Conservation (phyloP, 2,888 invertebrate genomes). For the Rhorus exstirpatorius region DNA sequence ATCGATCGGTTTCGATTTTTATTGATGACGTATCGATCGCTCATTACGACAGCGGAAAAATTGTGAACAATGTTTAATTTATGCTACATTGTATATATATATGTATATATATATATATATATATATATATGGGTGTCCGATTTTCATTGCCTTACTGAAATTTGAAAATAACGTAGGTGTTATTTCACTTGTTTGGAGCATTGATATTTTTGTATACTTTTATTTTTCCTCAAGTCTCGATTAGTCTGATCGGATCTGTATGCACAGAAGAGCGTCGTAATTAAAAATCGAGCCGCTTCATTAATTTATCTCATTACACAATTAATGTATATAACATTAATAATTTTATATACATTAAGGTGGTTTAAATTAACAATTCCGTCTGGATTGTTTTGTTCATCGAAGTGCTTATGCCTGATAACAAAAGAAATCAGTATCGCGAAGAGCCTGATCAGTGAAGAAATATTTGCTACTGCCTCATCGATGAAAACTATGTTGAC, state of each 20-base stretch:
- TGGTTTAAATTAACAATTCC: constrained; percentile 6
- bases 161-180: constrained; percentile 1
- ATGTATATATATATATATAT: too few relatives aligned
- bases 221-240: constrained; percentile 13
- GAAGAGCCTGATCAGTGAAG: too few relatives aligned
- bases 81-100: too few relatives aligned
- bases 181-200: not conserved
- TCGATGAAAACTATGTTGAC: too few relatives aligned
- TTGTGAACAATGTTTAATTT: too few relatives aligned
- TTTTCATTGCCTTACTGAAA: too few relatives aligned
- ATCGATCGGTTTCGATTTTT: constrained; percentile 28
- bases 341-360: not conserved
- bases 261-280: constrained; percentile 15
- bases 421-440: too few relatives aligned
- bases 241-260: constrained; percentile 16
- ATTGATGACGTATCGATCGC: constrained; percentile 31
- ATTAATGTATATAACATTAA: constrained; percentile 9
- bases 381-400: not conserved
- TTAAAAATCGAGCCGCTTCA: constrained; percentile 42
- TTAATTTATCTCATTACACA: constrained; percentile 41
- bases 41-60: constrained; percentile 32
- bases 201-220: constrained; percentile 18
- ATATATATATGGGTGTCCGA: too few relatives aligned
- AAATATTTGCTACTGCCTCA: too few relatives aligned
- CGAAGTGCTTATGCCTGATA: not conserved